A percentile compares a stretch with the other conserved stretches of the same genome.
Conservation (phyloP, 2,888 invertebrate species). For the Limnephilus marmoratus region DNA sequence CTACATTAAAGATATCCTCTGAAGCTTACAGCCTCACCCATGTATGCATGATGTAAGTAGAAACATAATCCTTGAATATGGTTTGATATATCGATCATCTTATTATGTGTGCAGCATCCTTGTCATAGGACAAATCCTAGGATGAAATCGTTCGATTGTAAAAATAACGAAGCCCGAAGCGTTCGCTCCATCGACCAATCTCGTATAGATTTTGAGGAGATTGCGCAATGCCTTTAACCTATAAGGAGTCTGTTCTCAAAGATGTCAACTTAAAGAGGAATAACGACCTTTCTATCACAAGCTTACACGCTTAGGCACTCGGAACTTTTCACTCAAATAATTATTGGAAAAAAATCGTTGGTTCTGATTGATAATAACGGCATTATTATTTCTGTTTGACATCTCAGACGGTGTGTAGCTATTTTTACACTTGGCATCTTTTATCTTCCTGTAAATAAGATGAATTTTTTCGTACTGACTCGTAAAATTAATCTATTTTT, state of each 20-base stretch:
- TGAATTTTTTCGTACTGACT: background rate
- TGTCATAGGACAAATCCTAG: constrained; percentile 48
- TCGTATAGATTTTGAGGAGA: constrained; percentile 38
- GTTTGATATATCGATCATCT: constrained; percentile 47
- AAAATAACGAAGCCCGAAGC: constrained; percentile 63
- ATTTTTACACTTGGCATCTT: background rate
- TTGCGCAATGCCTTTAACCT: constrained; percentile 34
- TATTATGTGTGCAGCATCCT: constrained; percentile 21
- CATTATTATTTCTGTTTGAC: background rate
- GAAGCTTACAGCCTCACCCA: background rate
- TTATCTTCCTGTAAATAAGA: background rate
- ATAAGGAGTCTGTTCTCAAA: constrained; percentile 20
- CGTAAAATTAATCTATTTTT: background rate
- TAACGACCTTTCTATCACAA: background rate
- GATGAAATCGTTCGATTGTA: constrained; percentile 55
- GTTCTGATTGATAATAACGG: background rate
- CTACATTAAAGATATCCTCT: background rate
- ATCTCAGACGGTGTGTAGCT: background rate
- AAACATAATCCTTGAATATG: constrained; percentile 17
- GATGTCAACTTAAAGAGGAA: constrained; percentile 32
- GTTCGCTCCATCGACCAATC: constrained; percentile 53
- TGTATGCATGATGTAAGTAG: background rate
- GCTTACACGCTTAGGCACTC: constrained; percentile 4
- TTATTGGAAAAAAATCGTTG: constrained; percentile 17
- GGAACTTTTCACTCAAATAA: background rate